Evolutionary conservation across 2,113 vertebrate species (phyloP).

Genomic region (Alligator sinensis): DNA sequence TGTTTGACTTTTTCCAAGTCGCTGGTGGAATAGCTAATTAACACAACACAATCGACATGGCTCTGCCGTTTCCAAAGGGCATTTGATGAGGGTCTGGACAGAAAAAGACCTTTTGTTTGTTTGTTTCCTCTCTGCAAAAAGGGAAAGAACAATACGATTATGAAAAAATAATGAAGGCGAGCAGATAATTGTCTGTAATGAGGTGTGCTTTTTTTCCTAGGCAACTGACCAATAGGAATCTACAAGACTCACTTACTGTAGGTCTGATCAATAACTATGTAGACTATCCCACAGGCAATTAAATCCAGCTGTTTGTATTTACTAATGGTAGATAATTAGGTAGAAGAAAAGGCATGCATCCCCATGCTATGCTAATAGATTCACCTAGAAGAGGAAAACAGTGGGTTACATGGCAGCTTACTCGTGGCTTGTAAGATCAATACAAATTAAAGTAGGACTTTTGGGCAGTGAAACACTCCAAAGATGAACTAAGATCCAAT

Average conservation of each 20-base stretch:
- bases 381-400: not conserved
- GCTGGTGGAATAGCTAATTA: accelerated
- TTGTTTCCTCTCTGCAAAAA: not conserved
- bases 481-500: not conserved
- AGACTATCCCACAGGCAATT: not conserved
- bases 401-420: not conserved
- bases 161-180: not conserved
- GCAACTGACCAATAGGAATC: not conserved
- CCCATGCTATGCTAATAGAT: not conserved
- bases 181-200: not conserved
- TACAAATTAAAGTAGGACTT: not conserved
- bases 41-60: not conserved
- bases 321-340: not conserved
- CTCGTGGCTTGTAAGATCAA: not conserved
- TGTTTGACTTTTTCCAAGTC: not conserved
- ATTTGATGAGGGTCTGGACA: not conserved
- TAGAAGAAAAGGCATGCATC: not conserved
- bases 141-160: not conserved
- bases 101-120: not conserved
- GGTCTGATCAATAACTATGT: not conserved
- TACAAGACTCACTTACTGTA: not conserved
- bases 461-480: not conserved
- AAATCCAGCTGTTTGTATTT: not conserved
- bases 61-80: not conserved
- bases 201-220: not conserved